Evolutionary conservation across 2,113 vertebrate species (phyloP).

Genomic region (Corythoichthys haematopterus): DNA sequence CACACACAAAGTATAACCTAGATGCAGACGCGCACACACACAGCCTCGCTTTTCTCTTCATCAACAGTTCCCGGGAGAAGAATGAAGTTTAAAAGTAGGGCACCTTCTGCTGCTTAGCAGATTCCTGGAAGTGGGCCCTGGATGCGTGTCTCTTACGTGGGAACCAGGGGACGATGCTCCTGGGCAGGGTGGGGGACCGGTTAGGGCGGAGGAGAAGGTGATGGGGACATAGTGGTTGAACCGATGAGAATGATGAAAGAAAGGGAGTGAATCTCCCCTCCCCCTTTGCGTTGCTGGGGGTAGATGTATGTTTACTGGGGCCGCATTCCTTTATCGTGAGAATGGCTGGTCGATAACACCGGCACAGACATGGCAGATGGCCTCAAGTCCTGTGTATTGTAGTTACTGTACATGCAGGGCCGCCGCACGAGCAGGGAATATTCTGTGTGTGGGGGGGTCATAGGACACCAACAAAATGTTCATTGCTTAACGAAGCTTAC

Average conservation of each 20-base stretch:
- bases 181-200: constrained; percentile 15
- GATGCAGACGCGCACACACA: constrained; percentile 56
- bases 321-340: constrained; percentile 67
- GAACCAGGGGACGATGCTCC: constrained; percentile 46
- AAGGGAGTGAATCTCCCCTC: constrained; percentile 22
- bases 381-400: constrained; percentile 1
- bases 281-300: constrained; percentile 31
- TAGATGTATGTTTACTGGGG: constrained; percentile 52
- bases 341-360: constrained; percentile 43
- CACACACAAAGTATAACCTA: constrained; percentile 47
- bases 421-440: no score
- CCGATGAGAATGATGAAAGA: constrained; percentile 18
- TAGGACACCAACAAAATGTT: no score
- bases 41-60: constrained; percentile 50
- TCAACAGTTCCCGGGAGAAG: constrained; percentile 63
- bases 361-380: constrained; percentile 52
- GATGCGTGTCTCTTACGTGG: constrained; percentile 46
- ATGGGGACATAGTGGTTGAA: constrained; percentile 11
- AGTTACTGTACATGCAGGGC: constrained; percentile 7
- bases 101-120: constrained; percentile 67
- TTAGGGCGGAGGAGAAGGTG: constrained; percentile 2
- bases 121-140: constrained; percentile 62
- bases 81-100: constrained; percentile 72
- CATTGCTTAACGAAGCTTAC: no score
- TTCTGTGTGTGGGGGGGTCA: no score